Base-by-base conservation (phyloP, 2,888 invertebrate genomes). In the Rotaria sp. region DNA sequence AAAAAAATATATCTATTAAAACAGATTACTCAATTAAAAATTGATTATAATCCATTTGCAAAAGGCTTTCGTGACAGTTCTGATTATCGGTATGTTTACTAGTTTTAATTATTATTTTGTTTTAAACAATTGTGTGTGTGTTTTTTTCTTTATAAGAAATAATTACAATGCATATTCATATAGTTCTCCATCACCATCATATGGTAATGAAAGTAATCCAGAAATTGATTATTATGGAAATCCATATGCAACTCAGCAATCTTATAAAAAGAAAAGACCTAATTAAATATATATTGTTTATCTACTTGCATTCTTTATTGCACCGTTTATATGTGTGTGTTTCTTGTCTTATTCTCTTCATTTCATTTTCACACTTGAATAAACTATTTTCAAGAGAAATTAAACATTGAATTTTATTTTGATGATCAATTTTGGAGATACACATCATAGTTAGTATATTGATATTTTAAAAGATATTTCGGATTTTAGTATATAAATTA, bases 21-120 rank as follows among this genome's bases (percentile, higher is more conserved):
- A 11, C 88, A 91, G 91, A 91, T 92, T 30, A 92, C 91, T 26
- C 89, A 90, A 85, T 88, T 92, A 86, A 92, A 92, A 88, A 91
- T 92, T 84, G 91, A 91, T 86, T 89, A 91, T 88, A 92, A 92
- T 88, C 92, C 92, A 30, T 91, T 91, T 87, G 92, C 92, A 18
- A 92, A 91, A 89, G 92, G 92, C 10, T 92, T 92, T 87, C 88
- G 91, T 52, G 91, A 92, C 86, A 90, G 88, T 67, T 89, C 84
- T 41, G 87, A 87, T 35, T 35, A 80, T 48, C 38, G 50, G 35
- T 85, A 84, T 41, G 84, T 35, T 67, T 7, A 30, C 15, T 5
- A 30, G 35, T 5, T 35, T 13, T 35, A 18, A 1, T 7, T 13
- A 5, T 30, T 26, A 26, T 26, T 55, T 0, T 2, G 4, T 26